Conservation (phyloP, 2,797 vertebrate genomes). For the Sphaeramia orbicularis region DNA sequence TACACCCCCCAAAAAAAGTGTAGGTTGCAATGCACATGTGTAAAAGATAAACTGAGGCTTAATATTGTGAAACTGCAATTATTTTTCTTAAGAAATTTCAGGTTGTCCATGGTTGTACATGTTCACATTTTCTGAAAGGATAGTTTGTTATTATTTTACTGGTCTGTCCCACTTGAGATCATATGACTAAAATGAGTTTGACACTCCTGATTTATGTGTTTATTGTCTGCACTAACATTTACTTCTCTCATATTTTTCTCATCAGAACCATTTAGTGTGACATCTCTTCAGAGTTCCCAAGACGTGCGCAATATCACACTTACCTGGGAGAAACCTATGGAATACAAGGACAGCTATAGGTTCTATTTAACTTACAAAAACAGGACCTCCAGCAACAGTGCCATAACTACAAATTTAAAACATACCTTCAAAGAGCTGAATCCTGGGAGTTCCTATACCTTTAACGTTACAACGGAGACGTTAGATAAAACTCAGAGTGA, state of each 20-base stretch:
- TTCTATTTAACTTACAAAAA: constrained; percentile 59
- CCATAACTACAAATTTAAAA: accelerated
- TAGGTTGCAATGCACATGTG: no score
- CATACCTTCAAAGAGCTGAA: not conserved
- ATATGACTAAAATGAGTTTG: no score
- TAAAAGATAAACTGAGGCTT: no score
- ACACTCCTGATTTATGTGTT: not conserved
- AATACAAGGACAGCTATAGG: constrained; percentile 51
- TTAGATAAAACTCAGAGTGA: constrained; percentile 62
- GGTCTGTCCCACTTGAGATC: no score
- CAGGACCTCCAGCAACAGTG: accelerated
- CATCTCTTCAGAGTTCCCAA: not conserved
- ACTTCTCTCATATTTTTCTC: constrained; percentile 17
- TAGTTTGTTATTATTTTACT: no score
- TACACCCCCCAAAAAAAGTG: no score
- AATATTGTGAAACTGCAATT: no score
- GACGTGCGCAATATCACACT: constrained; percentile 20
- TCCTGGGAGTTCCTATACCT: constrained; percentile 65
- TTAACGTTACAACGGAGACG: constrained; percentile 71
- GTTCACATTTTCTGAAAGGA: no score
- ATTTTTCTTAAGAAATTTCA: no score
- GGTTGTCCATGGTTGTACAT: no score
- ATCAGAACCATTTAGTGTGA: constrained; percentile 64
- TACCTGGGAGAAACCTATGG: constrained; percentile 26
- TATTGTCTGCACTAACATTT: constrained; percentile 1